Percentiles rank a stretch among this genome's conserved stretches.
Conservation (phyloP, 2,888 invertebrate species). For the Galerucella calmariensis region DNA sequence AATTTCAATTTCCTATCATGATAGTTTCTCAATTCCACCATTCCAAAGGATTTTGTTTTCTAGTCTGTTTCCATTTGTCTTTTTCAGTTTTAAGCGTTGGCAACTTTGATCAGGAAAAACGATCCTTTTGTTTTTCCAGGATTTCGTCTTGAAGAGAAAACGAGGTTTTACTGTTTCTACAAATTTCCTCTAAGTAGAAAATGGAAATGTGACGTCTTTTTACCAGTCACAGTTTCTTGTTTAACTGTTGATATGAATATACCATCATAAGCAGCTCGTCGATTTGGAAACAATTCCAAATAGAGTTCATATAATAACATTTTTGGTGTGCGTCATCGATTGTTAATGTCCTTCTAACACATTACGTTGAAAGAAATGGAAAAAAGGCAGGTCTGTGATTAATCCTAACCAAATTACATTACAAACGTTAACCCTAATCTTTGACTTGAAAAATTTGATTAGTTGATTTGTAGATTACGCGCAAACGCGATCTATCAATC, state of each 20-base stretch:
- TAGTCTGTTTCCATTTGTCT: slow-evolving; percentile 17
- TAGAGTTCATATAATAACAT: no score
- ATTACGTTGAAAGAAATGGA: no score
- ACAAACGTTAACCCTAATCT: no score
- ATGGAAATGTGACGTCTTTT: slow-evolving; percentile 15
- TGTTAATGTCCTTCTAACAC: no score
- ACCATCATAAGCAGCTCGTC: no score
- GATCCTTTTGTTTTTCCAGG: slow-evolving; percentile 17
- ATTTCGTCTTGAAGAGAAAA: slow-evolving; percentile 6
- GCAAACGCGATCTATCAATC: no score
- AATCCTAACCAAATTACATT: no score
- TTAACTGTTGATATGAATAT: slow-evolving; percentile 14
- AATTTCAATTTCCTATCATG: not conserved
- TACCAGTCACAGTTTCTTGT: slow-evolving; percentile 12
- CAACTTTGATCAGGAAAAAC: slow-evolving; percentile 22
- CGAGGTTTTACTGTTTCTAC: slow-evolving; percentile 5
- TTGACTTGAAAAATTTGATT: no score
- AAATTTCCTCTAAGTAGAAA: slow-evolving; percentile 11
- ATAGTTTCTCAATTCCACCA: slow-evolving; percentile 15
- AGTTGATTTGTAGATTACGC: no score
- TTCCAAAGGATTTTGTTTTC: slow-evolving; percentile 13
- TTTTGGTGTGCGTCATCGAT: no score
- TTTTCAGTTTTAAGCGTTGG: slow-evolving; percentile 16
- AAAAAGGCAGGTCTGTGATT: no score
- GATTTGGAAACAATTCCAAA: no score